Evolutionary conservation across 92 coral and sea anemone genomes (phyloP).

Genomic region (Micromussa lordhowensis): DNA sequence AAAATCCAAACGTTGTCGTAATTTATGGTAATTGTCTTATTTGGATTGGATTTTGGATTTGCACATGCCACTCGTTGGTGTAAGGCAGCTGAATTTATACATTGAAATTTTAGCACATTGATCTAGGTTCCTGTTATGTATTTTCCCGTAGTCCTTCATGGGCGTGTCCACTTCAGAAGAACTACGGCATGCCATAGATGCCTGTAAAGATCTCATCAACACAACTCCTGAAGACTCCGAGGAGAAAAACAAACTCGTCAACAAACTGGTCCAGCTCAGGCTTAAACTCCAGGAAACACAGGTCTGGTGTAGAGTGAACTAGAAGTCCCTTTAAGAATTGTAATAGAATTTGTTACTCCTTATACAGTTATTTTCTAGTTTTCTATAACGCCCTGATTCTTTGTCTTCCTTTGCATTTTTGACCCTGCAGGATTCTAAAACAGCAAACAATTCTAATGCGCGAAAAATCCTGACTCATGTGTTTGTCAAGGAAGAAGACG

Average conservation of each 20-base stretch:
- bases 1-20: not conserved
- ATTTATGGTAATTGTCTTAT: not conserved
- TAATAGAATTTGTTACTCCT: too few species aligned
- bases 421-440: constrained; percentile 22
- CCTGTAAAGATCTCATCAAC: constrained; percentile 87
- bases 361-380: not conserved
- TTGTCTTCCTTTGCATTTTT: not conserved
- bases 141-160: constrained; percentile 76
- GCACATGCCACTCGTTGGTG: too few species aligned
- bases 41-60: too few species aligned
- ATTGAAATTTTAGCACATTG: too few species aligned
- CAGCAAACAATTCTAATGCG: constrained; percentile 38
- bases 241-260: constrained; percentile 79
- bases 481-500: constrained; percentile 72
- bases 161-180: constrained; percentile 93
- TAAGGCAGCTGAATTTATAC: too few species aligned
- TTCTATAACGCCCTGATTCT: not conserved
- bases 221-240: constrained; percentile 60
- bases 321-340: not conserved
- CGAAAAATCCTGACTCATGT: constrained; percentile 90
- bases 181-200: constrained; percentile 79
- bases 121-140: not conserved
- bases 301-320: constrained; percentile 39
- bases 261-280: constrained; percentile 85
- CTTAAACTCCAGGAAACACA: constrained; percentile 82